These are phyloP conservation scores for Tenthredo notha DNA, from an alignment of 2,888 invertebrate species.

Conservation along the genomic window DNA sequence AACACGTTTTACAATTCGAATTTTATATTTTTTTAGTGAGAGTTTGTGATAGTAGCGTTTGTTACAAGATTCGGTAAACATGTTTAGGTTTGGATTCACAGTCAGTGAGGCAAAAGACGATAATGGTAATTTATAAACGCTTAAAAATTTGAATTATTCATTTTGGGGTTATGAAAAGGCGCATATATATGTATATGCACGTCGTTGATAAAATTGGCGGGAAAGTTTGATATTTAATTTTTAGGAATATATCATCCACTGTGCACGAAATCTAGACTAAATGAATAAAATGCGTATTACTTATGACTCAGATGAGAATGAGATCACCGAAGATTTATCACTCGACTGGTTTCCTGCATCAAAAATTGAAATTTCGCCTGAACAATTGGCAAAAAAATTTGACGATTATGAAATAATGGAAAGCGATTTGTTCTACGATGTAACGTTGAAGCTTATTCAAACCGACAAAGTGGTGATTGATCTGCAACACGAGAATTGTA, in stretches of 20 bases:
- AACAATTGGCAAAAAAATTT: slow-evolving; percentile 57
- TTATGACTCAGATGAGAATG: slow-evolving; percentile 4
- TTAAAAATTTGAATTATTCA: neutral
- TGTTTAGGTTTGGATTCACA: slow-evolving; percentile 64
- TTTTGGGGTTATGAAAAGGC: slow-evolving; percentile 37
- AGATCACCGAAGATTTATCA: neutral
- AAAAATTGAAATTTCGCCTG: slow-evolving; percentile 62
- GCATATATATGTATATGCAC: neutral
- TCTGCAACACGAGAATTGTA: slow-evolving; percentile 71
- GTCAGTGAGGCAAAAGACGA: slow-evolving; percentile 44
- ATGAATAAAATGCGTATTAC: neutral
- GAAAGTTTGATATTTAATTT: neutral
- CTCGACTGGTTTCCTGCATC: slow-evolving; percentile 69
- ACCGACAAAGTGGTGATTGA: slow-evolving; percentile 67
- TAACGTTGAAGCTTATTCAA: slow-evolving; percentile 67
- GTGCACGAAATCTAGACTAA: neutral
- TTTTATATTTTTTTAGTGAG: neutral
- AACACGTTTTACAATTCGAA: neutral
- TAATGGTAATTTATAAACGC: slow-evolving; percentile 15
- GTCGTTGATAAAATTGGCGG: neutral
- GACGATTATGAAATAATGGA: slow-evolving; percentile 16
- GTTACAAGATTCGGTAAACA: slow-evolving; percentile 4
- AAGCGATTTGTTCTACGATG: slow-evolving; percentile 31
- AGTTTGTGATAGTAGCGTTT: neutral
- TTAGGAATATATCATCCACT: neutral